Percentiles rank a stretch among this genome's conserved stretches.
These are phyloP conservation scores for Aethes cnicana DNA, from an alignment of 2,888 invertebrate genomes.

Conservation along the genomic window DNA sequence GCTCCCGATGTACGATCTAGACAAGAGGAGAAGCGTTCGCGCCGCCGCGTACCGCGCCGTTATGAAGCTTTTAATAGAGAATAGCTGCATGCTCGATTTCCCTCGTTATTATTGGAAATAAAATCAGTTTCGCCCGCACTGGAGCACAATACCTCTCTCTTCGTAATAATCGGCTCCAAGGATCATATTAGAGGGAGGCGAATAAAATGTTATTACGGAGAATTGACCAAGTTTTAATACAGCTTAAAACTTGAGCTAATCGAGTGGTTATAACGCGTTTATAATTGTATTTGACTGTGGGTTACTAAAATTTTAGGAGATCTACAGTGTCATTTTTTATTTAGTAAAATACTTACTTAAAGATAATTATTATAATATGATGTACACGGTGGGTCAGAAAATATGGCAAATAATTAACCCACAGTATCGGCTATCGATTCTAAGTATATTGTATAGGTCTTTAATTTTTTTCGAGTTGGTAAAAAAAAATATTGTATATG, in stretches of 20 bases:
- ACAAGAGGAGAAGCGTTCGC: too few species aligned
- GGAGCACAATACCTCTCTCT: constrained; percentile 45
- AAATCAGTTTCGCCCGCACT: constrained; percentile 45
- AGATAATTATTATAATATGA: too few species aligned
- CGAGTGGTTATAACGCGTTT: constrained; percentile 32
- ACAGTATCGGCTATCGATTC: too few species aligned
- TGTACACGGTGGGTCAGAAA: too few species aligned
- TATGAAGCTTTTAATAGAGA: constrained; percentile 34
- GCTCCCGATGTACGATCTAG: too few species aligned
- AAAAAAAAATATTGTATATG: too few species aligned
- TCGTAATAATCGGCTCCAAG: constrained; percentile 45
- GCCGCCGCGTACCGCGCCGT: constrained; percentile 6
- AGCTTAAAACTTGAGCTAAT: constrained; percentile 15
- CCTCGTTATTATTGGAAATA: constrained; percentile 44
- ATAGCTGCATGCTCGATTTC: constrained; percentile 39
- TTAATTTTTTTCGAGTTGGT: too few species aligned
- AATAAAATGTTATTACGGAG: constrained; percentile 39
- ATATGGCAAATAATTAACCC: too few species aligned
- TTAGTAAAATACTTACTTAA: too few species aligned
- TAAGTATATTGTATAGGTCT: too few species aligned
- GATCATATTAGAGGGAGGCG: constrained; percentile 47
- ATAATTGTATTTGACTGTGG: constrained; percentile 8
- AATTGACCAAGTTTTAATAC: constrained; percentile 20
- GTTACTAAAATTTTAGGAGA: too few species aligned
- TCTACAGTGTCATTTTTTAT: too few species aligned